phyloP scores from a whole-genome alignment of 1,140 invertebrate species.

The Drosophila santomea region DNA sequence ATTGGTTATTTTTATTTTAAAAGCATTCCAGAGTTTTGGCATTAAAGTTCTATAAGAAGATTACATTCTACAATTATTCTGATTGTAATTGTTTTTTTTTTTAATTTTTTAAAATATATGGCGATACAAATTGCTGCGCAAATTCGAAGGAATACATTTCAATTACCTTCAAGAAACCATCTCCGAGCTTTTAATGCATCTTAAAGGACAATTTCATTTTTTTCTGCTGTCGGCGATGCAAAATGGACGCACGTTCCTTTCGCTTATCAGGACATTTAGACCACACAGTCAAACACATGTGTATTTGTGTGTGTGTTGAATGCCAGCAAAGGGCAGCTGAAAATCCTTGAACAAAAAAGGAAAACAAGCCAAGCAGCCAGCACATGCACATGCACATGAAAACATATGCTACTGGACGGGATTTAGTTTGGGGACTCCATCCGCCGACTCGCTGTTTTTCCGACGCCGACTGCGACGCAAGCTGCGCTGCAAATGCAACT shows the following conservation, averaged over 20 bases:
- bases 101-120: too few species aligned
- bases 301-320: not conserved
- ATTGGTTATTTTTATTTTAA: too few species aligned
- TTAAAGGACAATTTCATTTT: constrained; percentile 28
- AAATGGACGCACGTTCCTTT: constrained; percentile 41
- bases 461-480: constrained; percentile 22
- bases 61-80: too few species aligned
- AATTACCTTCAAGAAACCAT: constrained; percentile 32
- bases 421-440: constrained; percentile 34
- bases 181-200: not conserved
- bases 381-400: constrained; percentile 57
- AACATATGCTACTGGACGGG: constrained; percentile 71
- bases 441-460: constrained; percentile 15
- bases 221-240: constrained; percentile 11
- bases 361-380: constrained; percentile 36
- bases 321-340: constrained; percentile 39
- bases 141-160: constrained; percentile 29
- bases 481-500: constrained; percentile 48
- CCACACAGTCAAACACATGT: not conserved
- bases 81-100: too few species aligned
- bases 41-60: too few species aligned
- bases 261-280: constrained; percentile 51
- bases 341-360: constrained; percentile 71
- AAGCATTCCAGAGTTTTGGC: too few species aligned
- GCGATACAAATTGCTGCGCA: not conserved